Percentiles rank a stretch among this genome's conserved stretches.
Conservation (phyloP, 2,113 vertebrate species). For the Labeo catla region DNA sequence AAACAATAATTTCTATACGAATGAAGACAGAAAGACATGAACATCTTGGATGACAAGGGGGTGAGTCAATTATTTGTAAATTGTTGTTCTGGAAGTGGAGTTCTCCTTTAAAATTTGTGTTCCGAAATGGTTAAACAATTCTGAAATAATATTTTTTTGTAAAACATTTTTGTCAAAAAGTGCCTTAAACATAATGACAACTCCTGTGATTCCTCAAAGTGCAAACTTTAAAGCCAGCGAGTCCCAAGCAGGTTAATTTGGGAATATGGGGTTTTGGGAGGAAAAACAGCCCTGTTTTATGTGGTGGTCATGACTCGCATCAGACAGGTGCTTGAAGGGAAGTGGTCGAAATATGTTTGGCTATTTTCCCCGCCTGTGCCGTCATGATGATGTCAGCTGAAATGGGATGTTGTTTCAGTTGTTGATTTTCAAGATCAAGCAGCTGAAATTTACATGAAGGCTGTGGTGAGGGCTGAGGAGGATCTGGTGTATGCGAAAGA, state of each 20-base stretch:
- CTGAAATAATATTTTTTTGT: too few species aligned
- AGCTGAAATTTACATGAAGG: background rate
- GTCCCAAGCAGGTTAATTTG: background rate
- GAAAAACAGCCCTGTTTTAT: background rate
- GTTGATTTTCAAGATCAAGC: background rate
- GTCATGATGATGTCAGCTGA: slow-evolving; percentile 16
- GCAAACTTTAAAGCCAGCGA: background rate
- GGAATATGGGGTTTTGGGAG: background rate
- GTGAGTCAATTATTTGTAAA: too few species aligned
- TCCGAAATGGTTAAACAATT: too few species aligned
- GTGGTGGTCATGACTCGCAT: background rate
- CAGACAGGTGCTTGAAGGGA: background rate
- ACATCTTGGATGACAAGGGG: too few species aligned
- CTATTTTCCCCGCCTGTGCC: background rate
- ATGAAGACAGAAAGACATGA: too few species aligned
- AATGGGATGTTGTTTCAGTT: slow-evolving; percentile 21
- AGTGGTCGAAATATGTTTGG: slow-evolving; percentile 4
- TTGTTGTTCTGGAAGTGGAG: too few species aligned
- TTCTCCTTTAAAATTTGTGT: too few species aligned
- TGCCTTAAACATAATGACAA: background rate
- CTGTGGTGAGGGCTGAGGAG: background rate
- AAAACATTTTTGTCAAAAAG: background rate
- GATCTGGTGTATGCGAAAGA: background rate
- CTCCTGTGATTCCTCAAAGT: background rate
- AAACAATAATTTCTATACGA: too few species aligned